phyloP scores from a whole-genome alignment of 2,113 vertebrate species.

The Aegithalos caudatus region DNA sequence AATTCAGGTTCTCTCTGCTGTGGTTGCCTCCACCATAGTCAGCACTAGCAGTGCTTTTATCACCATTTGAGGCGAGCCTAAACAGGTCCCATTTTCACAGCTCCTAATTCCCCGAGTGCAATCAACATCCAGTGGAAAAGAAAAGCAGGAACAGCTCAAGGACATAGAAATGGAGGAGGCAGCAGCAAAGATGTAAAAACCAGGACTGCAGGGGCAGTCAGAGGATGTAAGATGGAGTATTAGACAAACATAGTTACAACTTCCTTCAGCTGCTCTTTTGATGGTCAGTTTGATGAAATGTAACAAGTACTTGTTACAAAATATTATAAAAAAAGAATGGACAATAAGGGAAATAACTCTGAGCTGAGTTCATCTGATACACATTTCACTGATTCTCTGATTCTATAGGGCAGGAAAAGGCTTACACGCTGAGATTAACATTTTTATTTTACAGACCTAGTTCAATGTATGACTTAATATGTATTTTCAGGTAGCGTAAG shows the following conservation, averaged over 20 bases:
- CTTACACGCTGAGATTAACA: background rate
- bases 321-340: background rate
- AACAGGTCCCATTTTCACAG: background rate
- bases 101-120: background rate
- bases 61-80: background rate
- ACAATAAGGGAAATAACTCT: background rate
- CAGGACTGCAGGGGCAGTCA: background rate
- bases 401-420: background rate
- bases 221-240: rapidly evolving
- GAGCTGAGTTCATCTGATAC: background rate
- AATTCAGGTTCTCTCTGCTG: background rate
- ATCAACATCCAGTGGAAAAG: background rate
- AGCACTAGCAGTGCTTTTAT: background rate
- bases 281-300: background rate
- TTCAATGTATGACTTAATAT: background rate
- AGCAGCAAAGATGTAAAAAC: background rate
- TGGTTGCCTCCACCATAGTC: rapidly evolving
- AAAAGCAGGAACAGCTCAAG: background rate
- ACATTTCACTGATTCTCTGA: background rate
- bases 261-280: background rate
- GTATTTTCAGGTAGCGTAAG: background rate
- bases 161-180: background rate
- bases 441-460: background rate
- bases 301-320: background rate
- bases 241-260: background rate